A percentile compares a stretch with the other conserved stretches of the same genome.
These are phyloP conservation scores for Xiphorhynchus erythropygius DNA, from an alignment of 2,797 vertebrate species.

Conservation along the genomic window DNA sequence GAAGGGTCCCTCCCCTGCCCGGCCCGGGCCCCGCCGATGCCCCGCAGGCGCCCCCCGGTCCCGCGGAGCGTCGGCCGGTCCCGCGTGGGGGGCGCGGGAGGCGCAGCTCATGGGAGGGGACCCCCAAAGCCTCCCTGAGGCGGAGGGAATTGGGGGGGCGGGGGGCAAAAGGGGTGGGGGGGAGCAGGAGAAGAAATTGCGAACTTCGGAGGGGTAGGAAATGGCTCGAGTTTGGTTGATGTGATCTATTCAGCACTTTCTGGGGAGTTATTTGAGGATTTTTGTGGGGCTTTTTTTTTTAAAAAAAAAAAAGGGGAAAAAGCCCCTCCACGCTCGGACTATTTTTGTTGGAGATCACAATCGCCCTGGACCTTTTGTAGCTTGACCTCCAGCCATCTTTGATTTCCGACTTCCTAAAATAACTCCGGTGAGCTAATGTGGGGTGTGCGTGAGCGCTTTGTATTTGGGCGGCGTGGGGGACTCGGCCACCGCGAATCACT, in stretches of 20 bases:
- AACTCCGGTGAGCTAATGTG: conserved; percentile 72
- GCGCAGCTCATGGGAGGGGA: neutral
- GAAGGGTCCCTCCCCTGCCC: neutral
- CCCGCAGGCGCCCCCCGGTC: too few relatives aligned
- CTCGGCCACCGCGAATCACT: neutral
- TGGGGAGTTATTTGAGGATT: neutral
- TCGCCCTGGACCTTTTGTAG: conserved; percentile 79
- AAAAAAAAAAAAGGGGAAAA: neutral
- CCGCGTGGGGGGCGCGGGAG: neutral
- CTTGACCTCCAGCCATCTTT: conserved; percentile 87
- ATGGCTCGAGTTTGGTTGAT: neutral
- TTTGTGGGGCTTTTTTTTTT: neutral
- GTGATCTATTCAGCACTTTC: neutral
- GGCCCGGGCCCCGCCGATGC: neutral
- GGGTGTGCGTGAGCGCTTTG: conserved; percentile 46
- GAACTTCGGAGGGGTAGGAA: neutral
- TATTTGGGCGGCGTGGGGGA: neutral
- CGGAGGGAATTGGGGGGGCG: neutral
- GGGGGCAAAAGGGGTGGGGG: neutral
- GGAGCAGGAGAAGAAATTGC: neutral
- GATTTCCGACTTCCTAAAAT: conserved; percentile 85
- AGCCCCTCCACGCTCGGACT: neutral
- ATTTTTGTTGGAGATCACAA: conserved; percentile 65
- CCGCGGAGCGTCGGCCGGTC: neutral
- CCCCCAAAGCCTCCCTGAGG: neutral